A percentile compares a stretch with the other conserved stretches of the same genome.
Evolutionary conservation across 2,113 vertebrate genomes (phyloP).

Genomic region (Paramisgurnus dabryanus): DNA sequence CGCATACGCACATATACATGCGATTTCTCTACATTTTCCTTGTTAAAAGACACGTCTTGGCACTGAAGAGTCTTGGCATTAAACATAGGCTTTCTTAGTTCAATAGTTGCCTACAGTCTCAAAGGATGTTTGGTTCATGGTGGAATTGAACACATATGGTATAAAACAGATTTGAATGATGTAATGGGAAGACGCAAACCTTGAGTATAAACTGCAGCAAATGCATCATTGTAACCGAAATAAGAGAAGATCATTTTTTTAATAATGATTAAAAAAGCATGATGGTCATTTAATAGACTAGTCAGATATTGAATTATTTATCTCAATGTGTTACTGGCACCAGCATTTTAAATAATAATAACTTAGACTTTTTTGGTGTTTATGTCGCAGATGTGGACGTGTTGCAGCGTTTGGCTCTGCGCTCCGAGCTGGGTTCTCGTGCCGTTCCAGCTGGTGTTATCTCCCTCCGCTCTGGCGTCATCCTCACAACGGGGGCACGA

Average conservation of each 20-base stretch:
- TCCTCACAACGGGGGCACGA: constrained; percentile 88
- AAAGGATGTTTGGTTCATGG: constrained; percentile 19
- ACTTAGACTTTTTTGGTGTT: neutral
- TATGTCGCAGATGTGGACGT: constrained; percentile 90
- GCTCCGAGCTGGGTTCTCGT: constrained; percentile 81
- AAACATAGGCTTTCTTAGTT: neutral
- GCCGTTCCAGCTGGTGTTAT: constrained; percentile 86
- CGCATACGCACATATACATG: neutral
- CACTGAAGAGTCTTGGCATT: constrained; percentile 7
- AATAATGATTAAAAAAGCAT: too few relatives aligned
- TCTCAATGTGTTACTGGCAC: too few relatives aligned
- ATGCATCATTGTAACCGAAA: neutral
- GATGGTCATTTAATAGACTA: too few relatives aligned
- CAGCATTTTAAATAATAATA: too few relatives aligned
- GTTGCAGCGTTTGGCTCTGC: constrained; percentile 91
- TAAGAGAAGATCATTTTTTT: too few relatives aligned
- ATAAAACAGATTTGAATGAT: constrained; percentile 22
- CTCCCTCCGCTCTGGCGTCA: constrained; percentile 89
- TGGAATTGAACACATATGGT: constrained; percentile 6
- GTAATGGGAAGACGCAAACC: neutral
- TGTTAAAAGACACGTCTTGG: constrained; percentile 10
- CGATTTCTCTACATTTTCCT: constrained; percentile 4
- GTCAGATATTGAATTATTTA: too few relatives aligned
- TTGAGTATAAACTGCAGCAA: neutral
- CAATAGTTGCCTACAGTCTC: constrained; percentile 2